These are phyloP conservation scores for Berghia stephanieae DNA, from an alignment of 1,140 invertebrate species.

Conservation along the genomic window DNA sequence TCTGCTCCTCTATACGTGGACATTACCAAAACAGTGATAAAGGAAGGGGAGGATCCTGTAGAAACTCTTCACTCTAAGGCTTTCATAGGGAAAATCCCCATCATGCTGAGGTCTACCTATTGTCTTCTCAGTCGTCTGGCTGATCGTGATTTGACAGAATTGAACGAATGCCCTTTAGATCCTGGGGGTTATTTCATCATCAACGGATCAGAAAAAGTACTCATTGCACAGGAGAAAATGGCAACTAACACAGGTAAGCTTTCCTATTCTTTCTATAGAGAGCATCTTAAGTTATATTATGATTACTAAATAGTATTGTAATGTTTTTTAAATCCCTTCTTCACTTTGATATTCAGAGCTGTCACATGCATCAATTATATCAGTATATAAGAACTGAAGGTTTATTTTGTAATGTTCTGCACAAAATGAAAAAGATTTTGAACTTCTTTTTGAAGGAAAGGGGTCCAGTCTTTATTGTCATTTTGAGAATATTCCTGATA, in stretches of 20 bases:
- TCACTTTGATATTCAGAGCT: too few species aligned
- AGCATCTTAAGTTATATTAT: too few species aligned
- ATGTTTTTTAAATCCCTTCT: too few species aligned
- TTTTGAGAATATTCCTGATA: too few species aligned
- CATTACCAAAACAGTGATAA: constrained; percentile 93
- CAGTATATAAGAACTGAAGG: too few species aligned
- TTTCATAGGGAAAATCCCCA: constrained; percentile 99
- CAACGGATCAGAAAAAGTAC: constrained; percentile 72
- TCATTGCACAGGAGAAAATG: constrained; percentile 99
- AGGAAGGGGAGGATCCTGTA: constrained; percentile 88
- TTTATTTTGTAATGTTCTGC: too few species aligned
- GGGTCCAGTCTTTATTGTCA: too few species aligned
- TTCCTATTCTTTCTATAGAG: too few species aligned
- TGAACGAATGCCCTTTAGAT: constrained; percentile 98
- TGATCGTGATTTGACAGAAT: constrained; percentile 97
- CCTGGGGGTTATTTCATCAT: constrained; percentile 76
- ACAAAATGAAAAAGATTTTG: too few species aligned
- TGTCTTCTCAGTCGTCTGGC: constrained; percentile 91
- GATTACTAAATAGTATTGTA: too few species aligned
- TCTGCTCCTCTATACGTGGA: constrained; percentile 98
- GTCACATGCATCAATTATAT: too few species aligned
- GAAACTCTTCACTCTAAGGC: constrained; percentile 97
- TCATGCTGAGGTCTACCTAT: constrained; percentile 97
- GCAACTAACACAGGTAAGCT: constrained; percentile 87
- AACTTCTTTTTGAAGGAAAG: too few species aligned